Base-by-base conservation (phyloP, 2,888 invertebrate genomes). In the Aphrophora alni region DNA sequence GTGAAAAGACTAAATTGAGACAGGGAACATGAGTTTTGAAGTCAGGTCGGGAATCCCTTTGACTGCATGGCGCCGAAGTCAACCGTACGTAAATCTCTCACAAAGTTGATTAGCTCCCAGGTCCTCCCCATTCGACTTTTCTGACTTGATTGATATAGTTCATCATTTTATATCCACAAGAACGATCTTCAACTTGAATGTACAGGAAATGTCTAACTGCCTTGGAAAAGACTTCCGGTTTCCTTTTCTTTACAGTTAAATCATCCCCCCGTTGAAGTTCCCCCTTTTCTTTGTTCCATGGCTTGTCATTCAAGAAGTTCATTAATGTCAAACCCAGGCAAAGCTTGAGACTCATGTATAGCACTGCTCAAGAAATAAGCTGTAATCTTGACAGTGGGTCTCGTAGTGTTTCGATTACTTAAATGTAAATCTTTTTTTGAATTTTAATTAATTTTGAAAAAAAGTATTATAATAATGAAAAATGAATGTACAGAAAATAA, bases 211-310 rank as follows among this genome's bases (percentile, higher is more conserved):
- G 73, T 59, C 38, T 77, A 77, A 77, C 78, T 44, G 27, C 21
- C 78, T 38, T 38, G 28, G 74, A 68, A 74, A 79, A 73, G 68
- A 79, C 78, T 79, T 79, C 78, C 78, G 73, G 78, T 74, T 74
- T n/a, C 69, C 74, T 69, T 79, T 78, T 59, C 28, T 51, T 71
- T 51, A 27, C 44, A 44, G 44, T 44, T 21, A 59, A 59, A 21
- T 59, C 59, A n/a, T 21, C 59, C 59, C 59, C 59, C 59, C 59
- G 21, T 21, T 59, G 12, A 59, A 59, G 7, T 21, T 59, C 59
- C 59, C 59, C 59, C 59, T 59, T n/a, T 59, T 59, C 59, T 21
- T 59, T 59, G 59, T 59, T 59, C 59, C 59, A 21, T 21, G 59
- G 7, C 59, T 59, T 59, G 59, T 59, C 59, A 59, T 59, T 59